These are phyloP conservation scores for Spisula solida DNA, from an alignment of 2,888 invertebrate genomes.

Conservation along the genomic window DNA sequence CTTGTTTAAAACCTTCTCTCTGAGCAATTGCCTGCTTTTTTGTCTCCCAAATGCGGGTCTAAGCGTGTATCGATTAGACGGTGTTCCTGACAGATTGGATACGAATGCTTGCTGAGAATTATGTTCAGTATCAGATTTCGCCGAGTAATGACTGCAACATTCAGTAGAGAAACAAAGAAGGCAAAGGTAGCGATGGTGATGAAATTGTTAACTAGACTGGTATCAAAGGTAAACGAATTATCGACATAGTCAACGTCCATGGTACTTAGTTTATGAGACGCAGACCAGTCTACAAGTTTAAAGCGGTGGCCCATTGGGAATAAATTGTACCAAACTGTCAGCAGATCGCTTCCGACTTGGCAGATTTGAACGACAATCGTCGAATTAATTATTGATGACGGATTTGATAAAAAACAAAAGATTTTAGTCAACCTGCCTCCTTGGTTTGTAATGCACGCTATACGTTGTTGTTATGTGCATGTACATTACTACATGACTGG, in stretches of 20 bases:
- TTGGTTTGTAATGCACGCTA: not conserved
- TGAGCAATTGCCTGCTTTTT: constrained; percentile 5
- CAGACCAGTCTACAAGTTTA: not conserved
- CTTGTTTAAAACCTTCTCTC: constrained; percentile 3
- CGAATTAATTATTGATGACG: not conserved
- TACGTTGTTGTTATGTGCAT: too few relatives aligned
- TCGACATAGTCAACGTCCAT: not conserved
- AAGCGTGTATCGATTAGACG: not conserved
- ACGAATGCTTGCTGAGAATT: not conserved
- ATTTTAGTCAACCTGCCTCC: not conserved
- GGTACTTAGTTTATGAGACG: not conserved
- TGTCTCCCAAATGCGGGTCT: not conserved
- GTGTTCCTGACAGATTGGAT: constrained; percentile 23
- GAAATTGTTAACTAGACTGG: not conserved
- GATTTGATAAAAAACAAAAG: not conserved
- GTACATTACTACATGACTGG: too few relatives aligned
- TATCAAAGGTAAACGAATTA: not conserved
- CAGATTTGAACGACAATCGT: not conserved
- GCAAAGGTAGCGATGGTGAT: not conserved
- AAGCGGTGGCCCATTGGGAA: not conserved
- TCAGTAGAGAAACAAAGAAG: not conserved
- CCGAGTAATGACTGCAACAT: not conserved
- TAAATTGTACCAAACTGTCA: not conserved
- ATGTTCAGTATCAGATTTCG: constrained; percentile 5
- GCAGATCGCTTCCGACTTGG: not conserved